phyloP scores from a whole-genome alignment of 2,113 vertebrate species.

The rabbit (Oryctolagus cuniculus) region mOryCun1.1 NC_091443.1:93120501-93121000 shows the following conservation, averaged over 20 bases:
- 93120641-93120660: background rate
- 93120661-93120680: background rate
- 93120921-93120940: background rate
- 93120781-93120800: background rate
- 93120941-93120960: background rate
- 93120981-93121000: background rate
- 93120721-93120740: background rate
- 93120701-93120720: background rate
- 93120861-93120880: background rate
- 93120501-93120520: background rate
- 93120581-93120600: background rate
- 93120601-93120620: too few species aligned
- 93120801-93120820: background rate
- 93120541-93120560: background rate
- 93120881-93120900: background rate
- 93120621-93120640: background rate
- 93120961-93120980: background rate
- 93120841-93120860: background rate
- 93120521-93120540: too few species aligned
- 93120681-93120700: background rate
- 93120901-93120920: background rate
- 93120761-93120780: background rate
- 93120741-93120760: background rate
- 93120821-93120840: background rate
- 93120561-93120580: background rate